Evolutionary conservation across 2,797 vertebrate genomes (phyloP).

Genomic region (Sorex maritimensis): DNA sequence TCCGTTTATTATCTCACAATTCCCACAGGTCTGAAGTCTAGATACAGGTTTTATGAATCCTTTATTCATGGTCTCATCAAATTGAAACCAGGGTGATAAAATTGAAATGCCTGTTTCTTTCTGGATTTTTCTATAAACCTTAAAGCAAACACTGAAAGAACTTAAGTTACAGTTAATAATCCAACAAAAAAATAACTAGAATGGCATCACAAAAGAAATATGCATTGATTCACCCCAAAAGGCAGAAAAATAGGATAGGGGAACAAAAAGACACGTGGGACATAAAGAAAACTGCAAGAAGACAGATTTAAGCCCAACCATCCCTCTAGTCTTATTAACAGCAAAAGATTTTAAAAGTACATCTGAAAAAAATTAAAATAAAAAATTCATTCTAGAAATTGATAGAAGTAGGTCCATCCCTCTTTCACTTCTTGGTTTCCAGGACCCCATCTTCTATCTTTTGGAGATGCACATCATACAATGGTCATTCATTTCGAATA

Average conservation of each 20-base stretch:
- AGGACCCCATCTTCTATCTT: background rate
- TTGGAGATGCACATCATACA: background rate
- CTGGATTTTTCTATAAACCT: no score
- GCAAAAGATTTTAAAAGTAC: background rate
- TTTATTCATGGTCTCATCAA: background rate
- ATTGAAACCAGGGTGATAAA: background rate
- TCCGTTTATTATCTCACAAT: background rate
- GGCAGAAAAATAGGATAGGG: no score
- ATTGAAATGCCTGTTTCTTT: background rate
- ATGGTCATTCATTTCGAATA: background rate
- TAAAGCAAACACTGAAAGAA: no score
- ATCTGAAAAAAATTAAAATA: no score
- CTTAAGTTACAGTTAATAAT: no score
- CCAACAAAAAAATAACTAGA: no score
- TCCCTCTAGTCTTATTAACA: background rate
- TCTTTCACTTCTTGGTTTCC: background rate
- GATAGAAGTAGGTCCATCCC: background rate
- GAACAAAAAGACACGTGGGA: no score
- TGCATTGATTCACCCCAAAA: no score
- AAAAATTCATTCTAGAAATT: background rate
- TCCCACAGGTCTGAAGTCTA: background rate
- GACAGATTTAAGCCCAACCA: background rate
- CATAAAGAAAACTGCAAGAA: background rate
- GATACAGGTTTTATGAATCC: background rate
- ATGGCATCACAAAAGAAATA: no score